A percentile compares a stretch with the other conserved stretches of the same genome.
phyloP scores from a whole-genome alignment of 2,888 invertebrate species.

The Subacronicta megacephala region DNA sequence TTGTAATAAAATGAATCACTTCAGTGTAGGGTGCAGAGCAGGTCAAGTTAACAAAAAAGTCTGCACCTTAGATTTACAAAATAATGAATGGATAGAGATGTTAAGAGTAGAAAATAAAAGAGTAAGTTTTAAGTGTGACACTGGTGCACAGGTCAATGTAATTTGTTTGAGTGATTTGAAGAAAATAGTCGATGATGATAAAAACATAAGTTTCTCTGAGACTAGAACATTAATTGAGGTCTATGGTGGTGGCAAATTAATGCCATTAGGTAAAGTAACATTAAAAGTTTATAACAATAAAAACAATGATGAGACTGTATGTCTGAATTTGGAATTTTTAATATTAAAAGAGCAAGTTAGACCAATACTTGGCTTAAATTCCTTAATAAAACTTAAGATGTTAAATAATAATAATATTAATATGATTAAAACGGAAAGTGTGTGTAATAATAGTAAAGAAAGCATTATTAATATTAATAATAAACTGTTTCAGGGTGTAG shows the following conservation, averaged over 20 bases:
- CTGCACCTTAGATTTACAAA: background rate
- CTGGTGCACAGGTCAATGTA: slow-evolving; percentile 17
- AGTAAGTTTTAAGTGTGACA: slow-evolving; percentile 20
- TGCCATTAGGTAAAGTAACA: slow-evolving; percentile 8
- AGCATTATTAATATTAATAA: background rate
- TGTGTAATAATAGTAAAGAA: background rate
- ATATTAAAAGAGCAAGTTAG: background rate
- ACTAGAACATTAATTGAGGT: slow-evolving; percentile 11
- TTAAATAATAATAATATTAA: background rate
- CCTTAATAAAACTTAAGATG: background rate
- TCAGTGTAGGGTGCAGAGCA: background rate
- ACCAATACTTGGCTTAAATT: background rate
- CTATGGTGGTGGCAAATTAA: slow-evolving; percentile 9
- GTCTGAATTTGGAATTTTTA: background rate
- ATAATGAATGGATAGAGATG: background rate
- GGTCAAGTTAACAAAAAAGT: no score
- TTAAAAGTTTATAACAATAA: background rate
- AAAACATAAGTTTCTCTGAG: slow-evolving; percentile 11
- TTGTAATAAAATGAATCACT: slow-evolving; percentile 1
- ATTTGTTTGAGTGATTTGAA: slow-evolving; percentile 2
- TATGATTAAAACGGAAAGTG: background rate
- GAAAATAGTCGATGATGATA: slow-evolving; percentile 17
- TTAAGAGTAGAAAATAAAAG: slow-evolving; percentile 5
- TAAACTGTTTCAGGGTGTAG: slow-evolving; percentile 1
- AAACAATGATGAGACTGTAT: no score